Percentiles rank a stretch among this genome's conserved stretches.
phyloP scores from a whole-genome alignment of 2,113 vertebrate genomes.

The Hylia prasina region DNA sequence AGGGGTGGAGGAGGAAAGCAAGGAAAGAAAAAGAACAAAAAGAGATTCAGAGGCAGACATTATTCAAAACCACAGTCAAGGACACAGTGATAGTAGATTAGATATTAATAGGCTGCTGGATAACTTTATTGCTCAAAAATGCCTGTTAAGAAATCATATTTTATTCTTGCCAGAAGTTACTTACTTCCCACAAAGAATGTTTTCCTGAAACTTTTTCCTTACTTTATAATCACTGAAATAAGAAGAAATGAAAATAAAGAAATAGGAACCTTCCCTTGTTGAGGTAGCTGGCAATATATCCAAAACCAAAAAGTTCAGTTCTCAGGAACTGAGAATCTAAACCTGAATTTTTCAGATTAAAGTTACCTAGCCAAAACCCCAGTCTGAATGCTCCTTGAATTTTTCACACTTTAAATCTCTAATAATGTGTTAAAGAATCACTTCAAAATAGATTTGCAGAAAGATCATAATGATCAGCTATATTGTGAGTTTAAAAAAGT shows the following conservation, averaged over 20 bases:
- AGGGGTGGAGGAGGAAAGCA: not conserved
- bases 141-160: not conserved
- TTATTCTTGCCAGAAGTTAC: not conserved
- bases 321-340: not conserved
- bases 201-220: not conserved
- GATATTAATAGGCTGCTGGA: not conserved
- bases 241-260: not conserved
- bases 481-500: not conserved
- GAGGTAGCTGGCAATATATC: not conserved
- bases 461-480: not conserved
- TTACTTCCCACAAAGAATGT: not conserved
- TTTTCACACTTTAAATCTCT: not conserved
- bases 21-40: not conserved
- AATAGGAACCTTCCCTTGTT: not conserved
- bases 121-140: not conserved
- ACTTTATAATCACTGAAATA: not conserved
- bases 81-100: not conserved
- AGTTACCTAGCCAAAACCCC: not conserved
- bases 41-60: not conserved
- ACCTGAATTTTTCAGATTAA: not conserved
- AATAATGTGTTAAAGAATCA: not conserved
- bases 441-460: not conserved
- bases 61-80: not conserved
- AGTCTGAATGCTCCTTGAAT: not conserved
- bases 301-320: not conserved